phyloP scores from a whole-genome alignment of 1,140 invertebrate species.

The Drosophila bipectinata region DNA sequence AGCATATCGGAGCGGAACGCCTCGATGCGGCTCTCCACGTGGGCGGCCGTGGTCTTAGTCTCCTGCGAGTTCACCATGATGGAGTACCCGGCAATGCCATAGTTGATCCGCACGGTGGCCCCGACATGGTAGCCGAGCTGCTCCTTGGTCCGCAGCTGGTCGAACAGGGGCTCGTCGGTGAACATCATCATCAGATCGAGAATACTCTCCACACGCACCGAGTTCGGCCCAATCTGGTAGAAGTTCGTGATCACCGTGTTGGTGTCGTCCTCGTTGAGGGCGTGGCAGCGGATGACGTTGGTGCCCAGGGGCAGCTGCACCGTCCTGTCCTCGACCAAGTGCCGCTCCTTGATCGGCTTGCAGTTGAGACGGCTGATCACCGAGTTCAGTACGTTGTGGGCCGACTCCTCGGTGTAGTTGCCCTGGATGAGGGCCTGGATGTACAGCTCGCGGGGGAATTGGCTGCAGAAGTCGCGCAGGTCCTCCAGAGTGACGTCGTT shows the following conservation, averaged over 20 bases:
- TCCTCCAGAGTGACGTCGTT: conserved; percentile 86
- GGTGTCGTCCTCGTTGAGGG: conserved; percentile 89
- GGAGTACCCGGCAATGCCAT: conserved; percentile 90
- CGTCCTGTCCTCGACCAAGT: conserved; percentile 65
- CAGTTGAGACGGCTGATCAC: conserved; percentile 79
- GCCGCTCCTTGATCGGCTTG: conserved; percentile 60
- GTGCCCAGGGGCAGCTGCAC: conserved; percentile 87
- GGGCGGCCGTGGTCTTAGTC: conserved; percentile 88
- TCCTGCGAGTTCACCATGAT: conserved; percentile 91
- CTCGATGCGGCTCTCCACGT: conserved; percentile 91
- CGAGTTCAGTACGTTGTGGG: conserved; percentile 85
- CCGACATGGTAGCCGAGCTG: conserved; percentile 94
- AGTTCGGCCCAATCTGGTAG: conserved; percentile 91
- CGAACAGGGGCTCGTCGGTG: conserved; percentile 94
- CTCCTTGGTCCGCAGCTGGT: conserved; percentile 94
- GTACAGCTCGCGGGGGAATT: conserved; percentile 87
- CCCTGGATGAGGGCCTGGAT: conserved; percentile 91
- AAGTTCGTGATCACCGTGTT: conserved; percentile 95
- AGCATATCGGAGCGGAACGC: conserved; percentile 89
- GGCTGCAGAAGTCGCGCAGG: conserved; percentile 86
- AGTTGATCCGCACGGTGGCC: conserved; percentile 88
- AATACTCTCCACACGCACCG: conserved; percentile 88
- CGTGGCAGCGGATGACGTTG: conserved; percentile 87
- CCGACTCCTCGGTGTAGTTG: conserved; percentile 88
- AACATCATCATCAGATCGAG: conserved; percentile 91